Base-by-base conservation (phyloP, 2,113 vertebrate species). In the Dendropsophus ebraccatus region DNA sequence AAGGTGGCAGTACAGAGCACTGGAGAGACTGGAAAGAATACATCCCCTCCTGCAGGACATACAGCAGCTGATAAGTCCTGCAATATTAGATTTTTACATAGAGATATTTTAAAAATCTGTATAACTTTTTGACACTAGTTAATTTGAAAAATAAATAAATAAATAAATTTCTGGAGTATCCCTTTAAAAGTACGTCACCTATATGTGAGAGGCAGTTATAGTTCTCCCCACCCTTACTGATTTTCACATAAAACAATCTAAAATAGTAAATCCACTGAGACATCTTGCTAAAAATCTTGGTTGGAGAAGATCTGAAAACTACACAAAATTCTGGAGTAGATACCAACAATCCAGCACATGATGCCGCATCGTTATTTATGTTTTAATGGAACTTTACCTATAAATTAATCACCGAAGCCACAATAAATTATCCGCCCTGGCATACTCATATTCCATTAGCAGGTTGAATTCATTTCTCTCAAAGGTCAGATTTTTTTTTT, bases 401-500 rank as follows among this genome's bases (percentile, higher is more conserved):
- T 77, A 54, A 77, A 77, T 77, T 30, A 77, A 14, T 77, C 28
- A 49, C 73, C 21, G 73, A 14, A 76, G 25, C n/a, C 2, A 21
- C 9, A 77, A 52, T 77, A 77, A 77, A 54, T 77, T 28, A 77
- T 52, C n/a, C 9, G n/a, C 10, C 25, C 25, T 9, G 74, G 16
- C 49, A 11, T 32, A 28, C 25, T 52, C 50, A 30, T 19, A 77
- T 54, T 77, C 49, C 47, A 77, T 77, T 77, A 77, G 10, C 49
- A 30, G 49, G 74, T 54, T 49, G 45, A 76, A 76, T 30, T 76
- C 47, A 50, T 76, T 77, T 11, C 49, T 32, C 16, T 52, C 25
- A 77, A 65, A 81, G 78, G 78, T 80, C 32, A 81, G 37, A 54
- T 62, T n/a, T 65, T 19, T 41, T 81, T 62, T 47, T 58, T 11